These are phyloP conservation scores for Acromyrmex charruanus DNA, from an alignment of 1,140 invertebrate genomes.

Conservation along the genomic window DNA sequence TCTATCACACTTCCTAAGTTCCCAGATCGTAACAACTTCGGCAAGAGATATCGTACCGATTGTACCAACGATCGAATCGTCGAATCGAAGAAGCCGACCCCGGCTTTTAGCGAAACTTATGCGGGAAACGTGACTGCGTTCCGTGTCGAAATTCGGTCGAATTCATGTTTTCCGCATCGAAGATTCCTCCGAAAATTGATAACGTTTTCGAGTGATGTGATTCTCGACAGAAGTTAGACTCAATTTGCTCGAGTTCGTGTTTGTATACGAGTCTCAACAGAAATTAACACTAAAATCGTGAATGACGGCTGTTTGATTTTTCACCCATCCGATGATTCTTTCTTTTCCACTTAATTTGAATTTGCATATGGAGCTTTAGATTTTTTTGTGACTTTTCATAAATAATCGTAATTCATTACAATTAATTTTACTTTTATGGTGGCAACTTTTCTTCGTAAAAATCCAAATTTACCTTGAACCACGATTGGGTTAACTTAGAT, in stretches of 20 bases:
- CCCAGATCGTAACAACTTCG: slow-evolving; percentile 41
- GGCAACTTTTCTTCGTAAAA: too few relatives aligned
- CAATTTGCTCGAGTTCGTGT: neutral
- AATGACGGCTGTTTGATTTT: too few relatives aligned
- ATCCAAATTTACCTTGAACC: too few relatives aligned
- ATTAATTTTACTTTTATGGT: too few relatives aligned
- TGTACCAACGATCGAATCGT: slow-evolving; percentile 39
- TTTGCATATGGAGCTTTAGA: too few relatives aligned
- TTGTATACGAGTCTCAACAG: neutral
- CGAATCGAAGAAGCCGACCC: slow-evolving; percentile 15
- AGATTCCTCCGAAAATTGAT: slow-evolving; percentile 32
- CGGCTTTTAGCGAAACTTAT: slow-evolving; percentile 33
- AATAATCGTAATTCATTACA: too few relatives aligned
- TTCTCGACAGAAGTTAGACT: neutral
- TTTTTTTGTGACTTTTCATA: too few relatives aligned
- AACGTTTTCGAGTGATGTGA: slow-evolving; percentile 24
- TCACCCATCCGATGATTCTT: too few relatives aligned
- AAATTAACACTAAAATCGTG: neutral
- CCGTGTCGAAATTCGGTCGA: slow-evolving; percentile 28
- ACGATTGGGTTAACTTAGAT: too few relatives aligned
- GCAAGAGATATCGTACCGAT: slow-evolving; percentile 41
- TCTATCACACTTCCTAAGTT: slow-evolving; percentile 25
- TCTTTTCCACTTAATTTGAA: too few relatives aligned
- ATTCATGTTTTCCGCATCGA: slow-evolving; percentile 22
- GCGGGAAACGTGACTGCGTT: slow-evolving; percentile 45